phyloP scores from a whole-genome alignment of 2,797 vertebrate species.

The Podargus strigoides region DNA sequence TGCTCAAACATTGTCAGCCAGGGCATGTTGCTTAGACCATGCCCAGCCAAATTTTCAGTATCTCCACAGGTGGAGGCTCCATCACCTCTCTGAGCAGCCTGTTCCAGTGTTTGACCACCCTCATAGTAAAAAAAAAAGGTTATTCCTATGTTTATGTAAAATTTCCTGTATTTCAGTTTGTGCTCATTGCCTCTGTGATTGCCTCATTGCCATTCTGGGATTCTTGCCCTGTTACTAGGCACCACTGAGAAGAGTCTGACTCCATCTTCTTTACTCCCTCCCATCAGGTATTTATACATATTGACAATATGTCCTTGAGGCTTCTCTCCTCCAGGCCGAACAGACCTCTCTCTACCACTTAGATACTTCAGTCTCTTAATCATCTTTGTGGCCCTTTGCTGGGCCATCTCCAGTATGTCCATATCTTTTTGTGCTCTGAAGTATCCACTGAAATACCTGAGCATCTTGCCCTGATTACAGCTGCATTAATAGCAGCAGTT shows the following conservation, averaged over 20 bases:
- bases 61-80: background rate
- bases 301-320: background rate
- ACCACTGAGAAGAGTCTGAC: background rate
- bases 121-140: background rate
- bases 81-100: background rate
- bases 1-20: background rate
- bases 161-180: background rate
- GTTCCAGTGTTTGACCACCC: background rate
- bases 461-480: background rate
- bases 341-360: background rate
- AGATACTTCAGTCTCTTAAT: background rate
- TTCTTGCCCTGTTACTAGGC: background rate
- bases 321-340: background rate
- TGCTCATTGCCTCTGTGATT: background rate
- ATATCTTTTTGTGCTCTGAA: background rate
- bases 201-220: too few species aligned
- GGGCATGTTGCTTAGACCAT: background rate
- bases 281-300: background rate
- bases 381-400: background rate
- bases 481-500: background rate
- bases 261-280: background rate
- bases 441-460: background rate
- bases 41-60: background rate
- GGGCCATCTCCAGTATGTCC: background rate
- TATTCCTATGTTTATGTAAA: background rate